Conservation (phyloP, 1,140 invertebrate genomes). For the Sinonovacula constricta region DNA sequence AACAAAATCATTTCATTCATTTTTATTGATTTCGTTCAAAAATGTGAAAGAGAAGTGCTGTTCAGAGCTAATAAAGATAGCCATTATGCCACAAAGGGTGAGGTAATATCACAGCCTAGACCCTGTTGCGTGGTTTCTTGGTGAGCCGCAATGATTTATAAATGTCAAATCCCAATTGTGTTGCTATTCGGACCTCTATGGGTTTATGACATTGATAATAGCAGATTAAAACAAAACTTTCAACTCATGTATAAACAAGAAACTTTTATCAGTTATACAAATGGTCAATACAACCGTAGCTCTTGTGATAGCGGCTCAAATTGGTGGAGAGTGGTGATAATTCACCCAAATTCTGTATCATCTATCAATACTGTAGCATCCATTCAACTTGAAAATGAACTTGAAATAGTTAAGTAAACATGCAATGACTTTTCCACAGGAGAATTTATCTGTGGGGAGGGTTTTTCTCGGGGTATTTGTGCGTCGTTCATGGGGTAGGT, state of each 20-base stretch:
- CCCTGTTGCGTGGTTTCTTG: conserved; percentile 45
- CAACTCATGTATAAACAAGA: not conserved
- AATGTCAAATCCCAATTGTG: conserved; percentile 7
- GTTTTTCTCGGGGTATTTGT: too few relatives aligned
- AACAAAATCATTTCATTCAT: too few relatives aligned
- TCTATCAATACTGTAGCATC: not conserved
- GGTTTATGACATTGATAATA: conserved; percentile 38
- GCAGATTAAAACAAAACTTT: not conserved
- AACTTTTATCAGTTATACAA: too few relatives aligned
- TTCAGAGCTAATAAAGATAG: too few relatives aligned
- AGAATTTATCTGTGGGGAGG: too few relatives aligned
- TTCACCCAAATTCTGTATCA: not conserved
- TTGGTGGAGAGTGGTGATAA: not conserved
- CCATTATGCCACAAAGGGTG: too few relatives aligned
- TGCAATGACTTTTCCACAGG: too few relatives aligned
- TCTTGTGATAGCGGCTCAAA: not conserved
- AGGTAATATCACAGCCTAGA: not conserved
- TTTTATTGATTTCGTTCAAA: too few relatives aligned
- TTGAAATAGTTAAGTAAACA: too few relatives aligned
- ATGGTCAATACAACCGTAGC: not conserved
- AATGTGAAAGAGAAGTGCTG: too few relatives aligned
- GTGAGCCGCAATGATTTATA: conserved; percentile 18
- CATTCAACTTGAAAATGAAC: conserved; percentile 32
- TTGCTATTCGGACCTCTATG: conserved; percentile 6
- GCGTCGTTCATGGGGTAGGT: too few relatives aligned